These are phyloP conservation scores for Galeopsomyia nigrocyanea DNA, from an alignment of 2,888 invertebrate species.

Conservation along the genomic window DNA sequence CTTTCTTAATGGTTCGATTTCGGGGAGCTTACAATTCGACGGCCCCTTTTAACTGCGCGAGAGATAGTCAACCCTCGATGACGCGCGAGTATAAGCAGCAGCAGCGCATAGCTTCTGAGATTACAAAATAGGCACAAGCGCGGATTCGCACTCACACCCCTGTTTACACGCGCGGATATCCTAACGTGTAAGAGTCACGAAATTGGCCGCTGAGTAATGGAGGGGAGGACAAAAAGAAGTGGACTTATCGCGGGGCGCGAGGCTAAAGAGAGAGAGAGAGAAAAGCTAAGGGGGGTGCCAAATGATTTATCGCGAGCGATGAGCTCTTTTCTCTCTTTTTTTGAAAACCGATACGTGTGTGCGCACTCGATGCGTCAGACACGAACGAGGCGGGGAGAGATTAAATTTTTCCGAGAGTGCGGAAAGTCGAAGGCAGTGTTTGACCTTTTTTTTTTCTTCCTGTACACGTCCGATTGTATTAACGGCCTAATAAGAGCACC, in stretches of 20 bases:
- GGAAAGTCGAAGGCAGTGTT: constrained; percentile 1
- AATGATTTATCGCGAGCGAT: constrained; percentile 37
- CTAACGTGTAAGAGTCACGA: constrained; percentile 28
- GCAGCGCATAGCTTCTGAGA: constrained; percentile 39
- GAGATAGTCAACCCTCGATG: constrained; percentile 16
- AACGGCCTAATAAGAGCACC: too few relatives aligned
- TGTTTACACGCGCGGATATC: constrained; percentile 39
- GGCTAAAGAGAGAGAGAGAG: background rate
- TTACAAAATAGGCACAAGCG: constrained; percentile 49
- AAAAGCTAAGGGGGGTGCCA: background rate
- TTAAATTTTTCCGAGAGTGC: constrained; percentile 11
- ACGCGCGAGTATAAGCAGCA: constrained; percentile 16
- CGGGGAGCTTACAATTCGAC: constrained; percentile 2
- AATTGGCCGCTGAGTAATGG: constrained; percentile 38
- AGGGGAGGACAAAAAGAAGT: constrained; percentile 24
- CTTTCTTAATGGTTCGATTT: constrained; percentile 41
- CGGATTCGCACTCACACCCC: background rate
- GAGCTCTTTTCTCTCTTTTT: background rate
- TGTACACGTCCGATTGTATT: background rate
- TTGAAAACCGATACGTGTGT: constrained; percentile 7
- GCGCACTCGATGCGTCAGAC: background rate
- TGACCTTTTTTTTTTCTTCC: background rate
- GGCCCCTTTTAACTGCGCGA: constrained; percentile 20
- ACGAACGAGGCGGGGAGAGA: background rate
- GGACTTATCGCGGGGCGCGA: constrained; percentile 30